These are phyloP conservation scores for Galeruca laticollis DNA, from an alignment of 2,888 invertebrate genomes.

Conservation along the genomic window DNA sequence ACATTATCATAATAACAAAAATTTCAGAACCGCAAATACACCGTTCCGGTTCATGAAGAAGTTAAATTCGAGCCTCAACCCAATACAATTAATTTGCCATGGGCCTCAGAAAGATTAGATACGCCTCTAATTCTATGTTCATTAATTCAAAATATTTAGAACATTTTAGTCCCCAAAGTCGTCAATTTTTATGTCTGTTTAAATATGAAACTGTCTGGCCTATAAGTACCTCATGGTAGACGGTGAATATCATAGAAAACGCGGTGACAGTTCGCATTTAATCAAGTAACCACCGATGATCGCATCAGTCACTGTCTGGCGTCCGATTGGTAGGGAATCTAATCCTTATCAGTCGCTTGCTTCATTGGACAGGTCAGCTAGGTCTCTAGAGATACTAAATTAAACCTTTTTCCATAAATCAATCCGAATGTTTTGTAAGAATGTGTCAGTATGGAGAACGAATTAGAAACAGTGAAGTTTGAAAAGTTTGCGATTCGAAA, in stretches of 20 bases:
- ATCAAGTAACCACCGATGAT: conserved; percentile 64
- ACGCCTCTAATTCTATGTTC: no score
- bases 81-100: no score
- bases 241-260: conserved; percentile 30
- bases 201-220: not conserved
- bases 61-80: no score
- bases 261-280: conserved; percentile 62
- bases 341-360: conserved; percentile 64
- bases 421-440: conserved; percentile 47
- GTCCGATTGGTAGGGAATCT: conserved; percentile 61
- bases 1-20: no score
- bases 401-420: conserved; percentile 63
- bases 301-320: conserved; percentile 65
- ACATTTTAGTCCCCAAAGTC: no score
- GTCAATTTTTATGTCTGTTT: no score
- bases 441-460: conserved; percentile 35
- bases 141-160: no score
- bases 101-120: no score
- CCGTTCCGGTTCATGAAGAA: no score
- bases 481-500: conserved; percentile 15
- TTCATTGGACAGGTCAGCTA: conserved; percentile 65
- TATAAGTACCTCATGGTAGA: not conserved
- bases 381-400: conserved; percentile 59
- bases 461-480: conserved; percentile 9
- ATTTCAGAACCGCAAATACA: no score